These are phyloP conservation scores for Bombus turneri DNA, from an alignment of 1,140 invertebrate species.

Conservation along the genomic window DNA sequence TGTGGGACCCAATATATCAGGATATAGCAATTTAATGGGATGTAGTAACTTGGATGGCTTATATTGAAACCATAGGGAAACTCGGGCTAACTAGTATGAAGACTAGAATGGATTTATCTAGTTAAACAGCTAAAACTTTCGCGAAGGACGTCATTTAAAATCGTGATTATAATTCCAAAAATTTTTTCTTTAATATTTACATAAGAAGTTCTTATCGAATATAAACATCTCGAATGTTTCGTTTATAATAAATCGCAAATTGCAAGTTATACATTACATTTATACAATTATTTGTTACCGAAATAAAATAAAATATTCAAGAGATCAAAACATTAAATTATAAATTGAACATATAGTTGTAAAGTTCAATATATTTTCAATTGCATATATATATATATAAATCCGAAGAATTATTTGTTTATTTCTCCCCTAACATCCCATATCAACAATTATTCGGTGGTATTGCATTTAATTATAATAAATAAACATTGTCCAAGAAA, in stretches of 20 bases:
- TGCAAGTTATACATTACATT: too few relatives aligned
- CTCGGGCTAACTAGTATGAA: conserved; percentile 30
- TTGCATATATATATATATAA: background rate
- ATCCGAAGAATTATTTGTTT: background rate
- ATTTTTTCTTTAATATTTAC: background rate
- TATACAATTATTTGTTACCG: too few relatives aligned
- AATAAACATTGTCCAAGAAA: background rate
- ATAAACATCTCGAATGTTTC: background rate
- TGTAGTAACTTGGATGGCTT: conserved; percentile 38
- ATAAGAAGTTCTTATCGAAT: background rate
- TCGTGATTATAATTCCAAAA: background rate
- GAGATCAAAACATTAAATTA: too few relatives aligned
- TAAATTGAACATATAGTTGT: background rate
- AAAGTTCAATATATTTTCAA: background rate
- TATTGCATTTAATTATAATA: background rate
- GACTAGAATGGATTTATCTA: conserved; percentile 33
- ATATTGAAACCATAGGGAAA: conserved; percentile 18
- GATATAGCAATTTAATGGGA: conserved; percentile 43
- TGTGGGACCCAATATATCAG: conserved; percentile 20
- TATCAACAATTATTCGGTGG: background rate
- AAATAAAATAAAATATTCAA: background rate
- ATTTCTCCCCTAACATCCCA: background rate
- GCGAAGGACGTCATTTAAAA: background rate
- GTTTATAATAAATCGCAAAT: background rate
- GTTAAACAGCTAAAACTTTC: conserved; percentile 34